Base-by-base conservation (phyloP, 2,888 invertebrate species). In the Hetaerina titia region DNA sequence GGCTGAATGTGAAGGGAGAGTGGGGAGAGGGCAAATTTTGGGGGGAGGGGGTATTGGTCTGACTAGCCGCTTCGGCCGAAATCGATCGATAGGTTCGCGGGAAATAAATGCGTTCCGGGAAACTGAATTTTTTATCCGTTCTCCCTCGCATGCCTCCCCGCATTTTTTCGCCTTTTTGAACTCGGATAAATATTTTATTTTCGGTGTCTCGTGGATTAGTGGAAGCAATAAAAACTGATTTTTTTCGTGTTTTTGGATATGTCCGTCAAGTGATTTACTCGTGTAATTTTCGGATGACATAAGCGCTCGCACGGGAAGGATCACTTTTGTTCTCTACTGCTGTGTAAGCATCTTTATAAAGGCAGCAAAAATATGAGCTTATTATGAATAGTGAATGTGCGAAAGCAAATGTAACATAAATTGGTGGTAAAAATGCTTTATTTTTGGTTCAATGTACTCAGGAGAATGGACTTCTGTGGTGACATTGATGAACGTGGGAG, bases 21-120 rank as follows among this genome's bases (percentile, higher is more conserved):
- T 22, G 57, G 5, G 57, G 89, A 15, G 57, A 9, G 31, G 57
- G 89, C 89, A 89, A 57, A 89, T 89, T 89, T 89, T 11, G 60
- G 60, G 17, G 81, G 90, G 56, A 5, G 60, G 17, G 81, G 64
- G 64, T 64, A 90, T 90, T 64, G 90, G 64, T 45, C 90, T 45
- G 90, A 69, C 90, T 90, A 69, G 90, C 90, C 64, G 90, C 25
- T 90, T 45, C 22, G 63, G 64, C 58, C 58, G n/a, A 89, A 89
- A 90, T 63, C 90, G 90, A 90, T 90, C 90, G 90, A 64, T 90
- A 31, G 45, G 58, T 31, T 90, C 90, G 31, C 60, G 64, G 25
- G 64, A 64, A 90, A 90, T 64, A 58, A 56, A 64, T 90, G 89
- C 57, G 89, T 89, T 89, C 89, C 58, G 57, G 89, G 58, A 89